Evolutionary conservation across 2,888 invertebrate genomes (phyloP).

Genomic region (Bhutanitis thaidina): DNA sequence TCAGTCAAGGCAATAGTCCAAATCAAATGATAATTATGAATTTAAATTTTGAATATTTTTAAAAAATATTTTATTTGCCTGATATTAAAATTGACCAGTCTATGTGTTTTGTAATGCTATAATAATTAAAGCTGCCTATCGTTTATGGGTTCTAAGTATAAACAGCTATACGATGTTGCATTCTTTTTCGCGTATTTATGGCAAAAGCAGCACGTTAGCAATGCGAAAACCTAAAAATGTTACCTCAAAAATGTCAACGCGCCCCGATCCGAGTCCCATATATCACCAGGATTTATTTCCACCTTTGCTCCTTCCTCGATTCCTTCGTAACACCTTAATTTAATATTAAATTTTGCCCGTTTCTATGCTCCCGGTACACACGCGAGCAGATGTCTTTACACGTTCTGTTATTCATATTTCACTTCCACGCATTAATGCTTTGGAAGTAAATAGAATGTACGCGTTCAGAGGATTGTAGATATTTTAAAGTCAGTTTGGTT

Average conservation of each 20-base stretch:
- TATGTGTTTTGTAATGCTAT: too few species aligned
- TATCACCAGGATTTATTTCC: conserved; percentile 75
- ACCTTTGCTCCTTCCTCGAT: conserved; percentile 71
- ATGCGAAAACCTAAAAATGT: conserved; percentile 55
- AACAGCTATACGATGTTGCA: too few species aligned
- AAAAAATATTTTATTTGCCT: too few species aligned
- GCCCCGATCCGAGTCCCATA: conserved; percentile 56
- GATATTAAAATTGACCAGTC: too few species aligned
- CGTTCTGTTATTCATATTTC: conserved; percentile 73
- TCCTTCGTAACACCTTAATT: conserved; percentile 75
- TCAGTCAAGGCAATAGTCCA: too few species aligned
- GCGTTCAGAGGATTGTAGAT: not conserved
- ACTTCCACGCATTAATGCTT: conserved; percentile 49
- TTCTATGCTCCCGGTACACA: conserved; percentile 45
- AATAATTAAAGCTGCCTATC: too few species aligned
- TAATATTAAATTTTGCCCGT: conserved; percentile 74
- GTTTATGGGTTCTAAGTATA: too few species aligned
- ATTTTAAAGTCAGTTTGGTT: conserved; percentile 13
- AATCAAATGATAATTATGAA: too few species aligned
- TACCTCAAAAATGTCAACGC: conserved; percentile 72
- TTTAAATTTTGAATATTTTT: too few species aligned
- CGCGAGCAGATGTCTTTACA: conserved; percentile 65
- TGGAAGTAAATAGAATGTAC: conserved; percentile 24
- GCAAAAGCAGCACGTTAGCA: conserved; percentile 24
- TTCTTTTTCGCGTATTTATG: conserved; percentile 15